A percentile compares a stretch with the other conserved stretches of the same genome.
These are phyloP conservation scores for Subacronicta megacephala DNA, from an alignment of 2,888 invertebrate genomes.

Conservation along the genomic window DNA sequence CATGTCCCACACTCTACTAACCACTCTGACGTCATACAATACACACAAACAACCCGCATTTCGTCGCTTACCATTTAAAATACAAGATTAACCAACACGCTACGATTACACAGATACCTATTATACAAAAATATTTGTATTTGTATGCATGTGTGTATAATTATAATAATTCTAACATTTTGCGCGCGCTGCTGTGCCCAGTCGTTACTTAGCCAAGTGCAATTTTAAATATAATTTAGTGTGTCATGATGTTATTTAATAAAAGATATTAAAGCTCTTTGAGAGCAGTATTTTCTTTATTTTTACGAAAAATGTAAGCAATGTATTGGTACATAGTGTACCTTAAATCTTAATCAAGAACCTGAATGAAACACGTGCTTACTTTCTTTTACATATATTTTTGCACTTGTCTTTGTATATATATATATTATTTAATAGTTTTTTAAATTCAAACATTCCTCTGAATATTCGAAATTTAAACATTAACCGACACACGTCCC, in stretches of 20 bases:
- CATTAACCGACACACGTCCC: conserved; percentile 41
- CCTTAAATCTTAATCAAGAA: background rate
- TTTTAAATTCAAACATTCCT: background rate
- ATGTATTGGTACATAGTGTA: background rate
- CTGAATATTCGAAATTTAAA: conserved; percentile 5
- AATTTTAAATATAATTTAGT: conserved; percentile 21
- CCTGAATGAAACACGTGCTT: no score
- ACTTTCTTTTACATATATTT: background rate
- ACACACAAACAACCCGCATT: conserved; percentile 27
- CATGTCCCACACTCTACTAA: background rate
- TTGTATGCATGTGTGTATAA: conserved; percentile 85
- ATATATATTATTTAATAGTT: no score
- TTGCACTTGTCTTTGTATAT: no score
- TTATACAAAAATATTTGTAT: conserved; percentile 88
- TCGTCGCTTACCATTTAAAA: conserved; percentile 63
- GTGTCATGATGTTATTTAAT: conserved; percentile 35
- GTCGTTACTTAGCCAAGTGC: conserved; percentile 52
- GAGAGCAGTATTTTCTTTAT: conserved; percentile 8
- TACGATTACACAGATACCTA: conserved; percentile 87
- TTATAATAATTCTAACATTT: conserved; percentile 75
- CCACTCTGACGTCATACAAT: conserved; percentile 15
- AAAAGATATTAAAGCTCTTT: conserved; percentile 24
- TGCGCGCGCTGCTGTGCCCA: conserved; percentile 81
- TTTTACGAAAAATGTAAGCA: conserved; percentile 4
- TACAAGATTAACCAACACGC: conserved; percentile 83